These are phyloP conservation scores for Mobula birostris DNA, from an alignment of 2,113 vertebrate genomes.

Conservation along the genomic window DNA sequence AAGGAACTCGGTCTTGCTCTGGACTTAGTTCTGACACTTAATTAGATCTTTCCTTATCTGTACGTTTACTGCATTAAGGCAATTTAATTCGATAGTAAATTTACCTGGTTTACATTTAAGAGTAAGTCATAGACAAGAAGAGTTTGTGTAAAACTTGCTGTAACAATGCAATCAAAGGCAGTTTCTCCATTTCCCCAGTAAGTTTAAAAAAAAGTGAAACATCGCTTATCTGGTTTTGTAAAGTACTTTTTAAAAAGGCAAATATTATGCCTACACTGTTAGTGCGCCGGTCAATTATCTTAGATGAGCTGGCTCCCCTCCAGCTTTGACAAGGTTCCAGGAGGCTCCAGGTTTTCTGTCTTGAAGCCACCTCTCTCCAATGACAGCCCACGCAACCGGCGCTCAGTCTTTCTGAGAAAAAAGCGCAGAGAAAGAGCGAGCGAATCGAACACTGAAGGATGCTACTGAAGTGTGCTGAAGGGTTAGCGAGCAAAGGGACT, in stretches of 20 bases:
- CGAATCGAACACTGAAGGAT: neutral
- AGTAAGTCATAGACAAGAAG: neutral
- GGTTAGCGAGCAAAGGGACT: neutral
- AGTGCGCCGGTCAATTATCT: no score
- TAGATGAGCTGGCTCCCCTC: conserved; percentile 14
- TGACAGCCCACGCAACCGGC: neutral
- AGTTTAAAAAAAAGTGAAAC: neutral
- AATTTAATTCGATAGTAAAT: neutral
- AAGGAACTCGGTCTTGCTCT: neutral
- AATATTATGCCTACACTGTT: neutral
- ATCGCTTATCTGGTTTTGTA: neutral
- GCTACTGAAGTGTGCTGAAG: neutral
- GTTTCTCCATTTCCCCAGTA: neutral
- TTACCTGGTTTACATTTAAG: neutral
- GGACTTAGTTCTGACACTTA: neutral
- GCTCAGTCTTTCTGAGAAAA: neutral
- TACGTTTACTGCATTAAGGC: neutral
- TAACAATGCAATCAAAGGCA: neutral
- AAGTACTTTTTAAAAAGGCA: neutral
- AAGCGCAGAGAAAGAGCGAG: neutral
- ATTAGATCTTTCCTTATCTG: neutral
- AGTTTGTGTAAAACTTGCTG: neutral
- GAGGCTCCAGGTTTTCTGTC: conserved; percentile 21
- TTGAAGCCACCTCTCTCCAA: neutral
- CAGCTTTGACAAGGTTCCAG: conserved; percentile 27